phyloP scores from a whole-genome alignment of 2,797 vertebrate genomes.

The Molossus alvarezi region DNA sequence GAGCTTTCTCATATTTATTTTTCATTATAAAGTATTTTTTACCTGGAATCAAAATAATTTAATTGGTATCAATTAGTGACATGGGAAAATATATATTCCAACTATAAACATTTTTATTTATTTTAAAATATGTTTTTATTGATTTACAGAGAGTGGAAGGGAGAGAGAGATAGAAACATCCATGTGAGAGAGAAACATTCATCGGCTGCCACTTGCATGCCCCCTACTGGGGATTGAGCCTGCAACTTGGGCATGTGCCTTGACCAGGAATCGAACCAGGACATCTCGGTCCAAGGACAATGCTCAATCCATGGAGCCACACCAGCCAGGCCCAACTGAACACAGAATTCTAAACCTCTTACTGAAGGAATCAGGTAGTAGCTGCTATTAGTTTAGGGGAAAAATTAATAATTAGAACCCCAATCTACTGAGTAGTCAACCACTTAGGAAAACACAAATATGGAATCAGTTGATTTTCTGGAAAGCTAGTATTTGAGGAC shows the following conservation, averaged over 20 bases:
- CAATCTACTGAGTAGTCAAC: not conserved
- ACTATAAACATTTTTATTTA: not conserved
- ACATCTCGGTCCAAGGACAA: too few relatives aligned
- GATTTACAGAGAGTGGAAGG: too few relatives aligned
- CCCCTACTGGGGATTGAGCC: too few relatives aligned
- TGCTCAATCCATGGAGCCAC: too few relatives aligned
- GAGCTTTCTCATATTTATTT: slow-evolving; percentile 42
- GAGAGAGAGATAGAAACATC: too few relatives aligned
- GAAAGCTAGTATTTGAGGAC: slow-evolving; percentile 27
- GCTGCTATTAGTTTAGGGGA: slow-evolving; percentile 51
- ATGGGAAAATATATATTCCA: not conserved
- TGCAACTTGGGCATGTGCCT: too few relatives aligned
- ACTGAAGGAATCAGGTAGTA: not conserved
- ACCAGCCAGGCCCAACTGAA: not conserved
- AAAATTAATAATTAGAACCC: slow-evolving; percentile 28
- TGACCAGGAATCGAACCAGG: too few relatives aligned
- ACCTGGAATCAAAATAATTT: slow-evolving; percentile 54
- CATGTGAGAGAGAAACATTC: too few relatives aligned
- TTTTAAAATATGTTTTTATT: too few relatives aligned
- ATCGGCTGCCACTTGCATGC: too few relatives aligned
- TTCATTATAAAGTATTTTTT: slow-evolving; percentile 56
- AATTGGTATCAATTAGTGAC: not conserved
- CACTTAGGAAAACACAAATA: slow-evolving; percentile 35
- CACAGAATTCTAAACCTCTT: slow-evolving; percentile 11
- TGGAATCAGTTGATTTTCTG: slow-evolving; percentile 41